Conservation (phyloP, 2,797 vertebrate genomes). For the Rhyacichthys aspro region DNA sequence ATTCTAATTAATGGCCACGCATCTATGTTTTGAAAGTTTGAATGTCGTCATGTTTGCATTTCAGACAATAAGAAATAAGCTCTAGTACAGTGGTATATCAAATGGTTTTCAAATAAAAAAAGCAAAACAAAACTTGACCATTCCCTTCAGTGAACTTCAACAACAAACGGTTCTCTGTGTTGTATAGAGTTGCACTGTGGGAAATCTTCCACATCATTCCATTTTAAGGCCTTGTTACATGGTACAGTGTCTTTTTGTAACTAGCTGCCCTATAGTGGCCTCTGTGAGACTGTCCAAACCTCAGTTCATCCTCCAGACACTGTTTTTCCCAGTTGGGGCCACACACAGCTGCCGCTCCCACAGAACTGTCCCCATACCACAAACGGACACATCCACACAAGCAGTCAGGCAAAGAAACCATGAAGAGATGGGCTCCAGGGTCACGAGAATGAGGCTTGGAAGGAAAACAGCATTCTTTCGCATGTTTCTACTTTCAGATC, state of each 20-base stretch:
- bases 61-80: too few relatives aligned
- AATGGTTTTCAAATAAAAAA: background rate
- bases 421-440: constrained; percentile 59
- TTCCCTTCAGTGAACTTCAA: constrained; percentile 31
- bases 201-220: constrained; percentile 14
- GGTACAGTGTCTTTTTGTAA: constrained; percentile 21
- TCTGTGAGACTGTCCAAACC: constrained; percentile 5
- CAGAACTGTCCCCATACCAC: constrained; percentile 39
- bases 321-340: constrained; percentile 50
- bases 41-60: too few relatives aligned
- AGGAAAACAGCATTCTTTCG: constrained; percentile 83
- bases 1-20: too few relatives aligned
- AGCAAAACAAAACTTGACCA: constrained; percentile 24
- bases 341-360: constrained; percentile 58
- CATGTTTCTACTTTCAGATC: constrained; percentile 80
- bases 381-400: constrained; percentile 25
- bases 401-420: constrained; percentile 30
- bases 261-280: constrained; percentile 25
- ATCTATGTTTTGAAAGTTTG: too few relatives aligned
- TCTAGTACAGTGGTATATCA: too few relatives aligned
- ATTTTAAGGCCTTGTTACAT: constrained; percentile 13
- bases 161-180: constrained; percentile 34
- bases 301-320: constrained; percentile 38
- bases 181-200: constrained; percentile 19
- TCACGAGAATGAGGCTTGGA: constrained; percentile 75